Percentiles rank a stretch among this genome's conserved stretches.
These are phyloP conservation scores for western clawed frog (Xenopus tropicalis) DNA, from an alignment of 2,113 vertebrate species.

Conservation along the genomic window UCB_Xtro_10.0 CM004447.2:95625001-95625500, in stretches of 20 bases:
- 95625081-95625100: no score
- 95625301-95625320: conserved; percentile 91
- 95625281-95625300: conserved; percentile 79
- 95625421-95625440: conserved; percentile 85
- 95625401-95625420: conserved; percentile 73
- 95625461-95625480: conserved; percentile 95
- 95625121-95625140: no score
- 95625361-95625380: conserved; percentile 97
- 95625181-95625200: no score
- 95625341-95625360: conserved; percentile 89
- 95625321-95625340: conserved; percentile 90
- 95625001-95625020: no score
- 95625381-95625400: conserved; percentile 92
- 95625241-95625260: conserved; percentile 59
- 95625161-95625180: no score
- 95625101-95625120: no score
- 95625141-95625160: no score
- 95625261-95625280: conserved; percentile 74
- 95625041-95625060: no score
- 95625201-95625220: no score
- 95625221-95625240: no score
- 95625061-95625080: no score
- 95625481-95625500: conserved; percentile 45
- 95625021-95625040: no score
- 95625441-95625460: conserved; percentile 87